Evolutionary conservation across 2,888 invertebrate species (phyloP), one percentile per base, ranked within the genome.

Genomic region (Nesidiocoris tenuis): DNA sequence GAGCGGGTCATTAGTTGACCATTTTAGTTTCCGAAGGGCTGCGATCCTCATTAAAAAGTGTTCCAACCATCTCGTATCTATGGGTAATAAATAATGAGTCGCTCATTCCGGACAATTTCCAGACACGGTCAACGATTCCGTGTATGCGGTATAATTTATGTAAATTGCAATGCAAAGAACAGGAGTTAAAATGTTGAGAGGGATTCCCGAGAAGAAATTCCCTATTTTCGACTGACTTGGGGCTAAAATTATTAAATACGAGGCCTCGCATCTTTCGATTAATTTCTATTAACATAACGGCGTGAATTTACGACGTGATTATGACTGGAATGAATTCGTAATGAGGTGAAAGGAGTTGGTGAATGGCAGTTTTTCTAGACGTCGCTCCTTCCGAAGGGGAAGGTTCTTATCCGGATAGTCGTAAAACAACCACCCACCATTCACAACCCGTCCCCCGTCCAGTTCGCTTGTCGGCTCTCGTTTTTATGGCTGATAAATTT

Each of bases 221-320:
- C 39, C 39, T 3, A 39, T 39, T n/a, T 7, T 39, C 39, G 39
- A 39, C 12, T 3, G 39, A 39, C 39, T 39, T 39, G 12, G 39
- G 39, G 5, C 39, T 39, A 12, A 12, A 39, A 39, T 39, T 39
- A n/a, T n/a, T n/a, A n/a, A n/a, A n/a, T n/a, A n/a, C n/a, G n/a
- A n/a, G n/a, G n/a, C n/a, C n/a, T n/a, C n/a, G n/a, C n/a, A n/a
- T n/a, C 39, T 7, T 39, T 12, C 25, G 65, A 65, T 65, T 23
- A 23, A 23, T 64, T 39, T 65, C 39, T 17, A 65, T 65, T 65
- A 65, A 9, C 65, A 65, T 65, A 25, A 65, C 18, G 39, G 65
- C 39, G 39, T 65, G 25, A 65, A 65, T 65, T 65, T 65, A 65
- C 39, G 25, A 65, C n/a, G 65, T 65, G 65, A 65, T 39, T 65